phyloP scores from a whole-genome alignment of 2,113 vertebrate species.

The Actenoides hombroni region DNA sequence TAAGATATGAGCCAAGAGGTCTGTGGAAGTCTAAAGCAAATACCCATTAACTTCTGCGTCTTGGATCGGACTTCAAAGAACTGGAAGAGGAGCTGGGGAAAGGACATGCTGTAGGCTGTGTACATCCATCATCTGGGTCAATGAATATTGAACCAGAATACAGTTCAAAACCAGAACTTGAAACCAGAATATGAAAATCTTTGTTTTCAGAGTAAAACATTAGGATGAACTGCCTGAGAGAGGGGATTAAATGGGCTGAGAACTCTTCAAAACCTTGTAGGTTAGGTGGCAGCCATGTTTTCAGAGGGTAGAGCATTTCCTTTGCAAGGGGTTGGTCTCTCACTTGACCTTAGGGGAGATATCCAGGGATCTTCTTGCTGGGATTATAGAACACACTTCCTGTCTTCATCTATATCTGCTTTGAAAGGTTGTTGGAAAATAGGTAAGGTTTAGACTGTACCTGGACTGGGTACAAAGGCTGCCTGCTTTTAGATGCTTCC shows the following conservation, averaged over 20 bases:
- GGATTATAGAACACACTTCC: neutral
- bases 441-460: neutral
- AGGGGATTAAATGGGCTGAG: neutral
- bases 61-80: neutral
- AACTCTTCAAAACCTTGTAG: neutral
- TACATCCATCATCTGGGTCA: neutral
- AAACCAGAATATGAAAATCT: neutral
- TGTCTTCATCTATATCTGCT: neutral
- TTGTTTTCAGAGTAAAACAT: accelerated
- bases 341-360: neutral
- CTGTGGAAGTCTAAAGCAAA: neutral
- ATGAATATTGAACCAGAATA: neutral
- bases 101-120: neutral
- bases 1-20: neutral
- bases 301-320: neutral
- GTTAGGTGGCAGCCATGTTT: neutral
- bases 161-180: neutral
- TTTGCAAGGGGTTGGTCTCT: neutral
- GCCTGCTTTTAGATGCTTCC: neutral
- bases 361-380: neutral
- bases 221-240: neutral
- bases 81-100: neutral
- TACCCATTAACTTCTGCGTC: neutral
- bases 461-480: neutral
- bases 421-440: neutral